Evolutionary conservation across 2,113 vertebrate species (phyloP).

Genomic region (Gymnobelideus leadbeateri): DNA sequence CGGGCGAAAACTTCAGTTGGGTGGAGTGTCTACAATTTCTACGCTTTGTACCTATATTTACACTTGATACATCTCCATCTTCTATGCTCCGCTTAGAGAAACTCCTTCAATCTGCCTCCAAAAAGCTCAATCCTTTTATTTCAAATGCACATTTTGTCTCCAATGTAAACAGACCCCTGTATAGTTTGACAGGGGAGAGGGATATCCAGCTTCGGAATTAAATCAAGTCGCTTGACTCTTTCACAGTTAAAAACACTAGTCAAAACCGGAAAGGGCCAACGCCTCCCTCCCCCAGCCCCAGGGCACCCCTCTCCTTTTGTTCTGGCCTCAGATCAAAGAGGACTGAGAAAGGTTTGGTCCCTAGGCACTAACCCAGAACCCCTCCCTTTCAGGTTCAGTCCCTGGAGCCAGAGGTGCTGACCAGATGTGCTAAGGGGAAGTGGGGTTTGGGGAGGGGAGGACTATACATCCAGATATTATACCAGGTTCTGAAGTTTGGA

Average conservation of each 20-base stretch:
- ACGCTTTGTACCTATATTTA: not conserved
- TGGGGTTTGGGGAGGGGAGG: not conserved
- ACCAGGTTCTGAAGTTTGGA: not conserved
- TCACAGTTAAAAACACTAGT: not conserved
- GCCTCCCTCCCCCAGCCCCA: not conserved
- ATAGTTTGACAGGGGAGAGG: not conserved
- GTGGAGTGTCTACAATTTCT: not conserved
- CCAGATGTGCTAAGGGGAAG: not conserved
- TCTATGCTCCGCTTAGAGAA: not conserved
- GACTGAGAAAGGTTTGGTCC: conserved; percentile 75
- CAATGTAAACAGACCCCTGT: not conserved
- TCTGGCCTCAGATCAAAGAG: conserved; percentile 82
- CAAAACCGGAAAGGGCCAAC: not conserved
- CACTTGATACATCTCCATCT: not conserved
- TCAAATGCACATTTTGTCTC: not conserved
- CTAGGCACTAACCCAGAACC: conserved; percentile 77
- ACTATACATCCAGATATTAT: not conserved
- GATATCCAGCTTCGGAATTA: not conserved
- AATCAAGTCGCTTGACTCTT: not conserved
- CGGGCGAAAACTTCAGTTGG: not conserved
- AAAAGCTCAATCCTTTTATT: not conserved
- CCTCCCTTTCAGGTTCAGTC: not conserved
- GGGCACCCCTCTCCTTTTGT: conserved; percentile 36
- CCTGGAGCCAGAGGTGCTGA: not conserved
- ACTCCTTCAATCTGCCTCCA: not conserved